Conservation (phyloP, 2,888 invertebrate genomes). For the Anticlea derivata region DNA sequence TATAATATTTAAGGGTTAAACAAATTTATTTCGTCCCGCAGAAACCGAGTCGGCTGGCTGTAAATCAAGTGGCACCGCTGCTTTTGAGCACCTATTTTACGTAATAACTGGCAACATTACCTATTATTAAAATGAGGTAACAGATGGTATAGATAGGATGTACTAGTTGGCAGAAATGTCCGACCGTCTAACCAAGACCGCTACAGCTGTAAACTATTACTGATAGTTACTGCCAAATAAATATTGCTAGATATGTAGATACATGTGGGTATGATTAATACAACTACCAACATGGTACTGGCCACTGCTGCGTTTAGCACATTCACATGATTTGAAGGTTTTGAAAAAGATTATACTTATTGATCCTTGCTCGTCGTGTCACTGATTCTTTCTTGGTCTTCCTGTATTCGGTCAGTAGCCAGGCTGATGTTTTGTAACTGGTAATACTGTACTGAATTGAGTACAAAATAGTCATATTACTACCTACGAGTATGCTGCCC, state of each 20-base stretch:
- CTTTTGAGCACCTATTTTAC: constrained; percentile 64
- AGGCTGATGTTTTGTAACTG: neutral
- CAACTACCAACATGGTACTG: no score
- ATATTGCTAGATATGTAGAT: no score
- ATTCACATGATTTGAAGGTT: no score
- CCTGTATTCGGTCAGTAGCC: no score
- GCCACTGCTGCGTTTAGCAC: no score
- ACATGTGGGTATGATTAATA: no score
- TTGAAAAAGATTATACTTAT: no score
- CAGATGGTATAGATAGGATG: constrained; percentile 46
- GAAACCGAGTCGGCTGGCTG: constrained; percentile 22
- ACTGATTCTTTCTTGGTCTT: no score
- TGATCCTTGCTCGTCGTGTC: no score
- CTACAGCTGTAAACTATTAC: neutral
- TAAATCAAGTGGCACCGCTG: constrained; percentile 66
- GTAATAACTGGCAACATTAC: constrained; percentile 59
- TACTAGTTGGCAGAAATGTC: constrained; percentile 27
- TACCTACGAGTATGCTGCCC: no score
- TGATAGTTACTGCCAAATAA: neutral
- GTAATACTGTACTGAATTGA: no score
- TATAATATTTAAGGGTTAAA: constrained; percentile 28
- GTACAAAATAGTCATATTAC: no score
- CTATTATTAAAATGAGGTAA: constrained; percentile 58
- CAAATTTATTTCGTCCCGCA: constrained; percentile 27
- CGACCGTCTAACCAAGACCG: constrained; percentile 20